These are phyloP conservation scores for Liolophura sinensis DNA, from an alignment of 1,140 invertebrate genomes.

Conservation along the genomic window DNA sequence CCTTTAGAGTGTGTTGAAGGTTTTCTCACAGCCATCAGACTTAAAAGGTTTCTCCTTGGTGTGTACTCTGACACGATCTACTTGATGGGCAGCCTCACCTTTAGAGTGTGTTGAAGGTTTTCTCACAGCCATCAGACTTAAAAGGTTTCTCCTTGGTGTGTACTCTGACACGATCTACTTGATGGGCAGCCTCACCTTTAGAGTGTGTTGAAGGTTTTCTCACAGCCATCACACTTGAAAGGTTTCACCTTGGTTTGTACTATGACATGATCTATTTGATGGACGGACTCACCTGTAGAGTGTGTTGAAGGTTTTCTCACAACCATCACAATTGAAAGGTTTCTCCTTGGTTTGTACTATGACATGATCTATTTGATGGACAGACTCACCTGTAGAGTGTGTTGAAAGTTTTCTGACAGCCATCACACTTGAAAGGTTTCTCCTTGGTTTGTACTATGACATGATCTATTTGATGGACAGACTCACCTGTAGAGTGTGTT, in stretches of 20 bases:
- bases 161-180: constrained; percentile 75
- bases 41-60: constrained; percentile 92
- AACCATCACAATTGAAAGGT: too few relatives aligned
- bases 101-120: constrained; percentile 93
- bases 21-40: constrained; percentile 83
- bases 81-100: constrained; percentile 67
- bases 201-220: constrained; percentile 92
- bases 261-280: constrained; percentile 90
- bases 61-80: constrained; percentile 93
- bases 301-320: too few relatives aligned
- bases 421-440: constrained; percentile 72
- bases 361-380: too few relatives aligned
- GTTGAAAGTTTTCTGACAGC: too few relatives aligned
- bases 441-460: constrained; percentile 93
- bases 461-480: too few relatives aligned
- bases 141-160: constrained; percentile 95
- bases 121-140: constrained; percentile 81
- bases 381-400: too few relatives aligned
- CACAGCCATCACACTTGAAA: constrained; percentile 81
- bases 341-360: too few relatives aligned
- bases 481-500: constrained; percentile 84
- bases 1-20: constrained; percentile 92
- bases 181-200: constrained; percentile 67
- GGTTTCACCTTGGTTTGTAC: constrained; percentile 95
- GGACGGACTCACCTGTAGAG: constrained; percentile 48